Evolutionary conservation across 1,140 invertebrate genomes (phyloP), one percentile per base, ranked within the genome.

Genomic region (Danaus melanippus): DNA sequence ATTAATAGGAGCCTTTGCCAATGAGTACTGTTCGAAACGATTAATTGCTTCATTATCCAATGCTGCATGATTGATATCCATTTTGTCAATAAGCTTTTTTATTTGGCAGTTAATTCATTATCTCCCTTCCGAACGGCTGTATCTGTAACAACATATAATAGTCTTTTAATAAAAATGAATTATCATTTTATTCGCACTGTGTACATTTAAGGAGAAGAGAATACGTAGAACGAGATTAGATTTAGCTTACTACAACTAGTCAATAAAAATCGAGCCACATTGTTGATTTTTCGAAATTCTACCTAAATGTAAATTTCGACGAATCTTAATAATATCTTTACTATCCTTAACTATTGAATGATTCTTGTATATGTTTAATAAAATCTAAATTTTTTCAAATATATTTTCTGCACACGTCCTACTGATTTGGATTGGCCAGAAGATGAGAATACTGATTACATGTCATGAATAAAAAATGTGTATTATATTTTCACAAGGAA

Each of bases 1-100:
- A 69, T 86, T 86, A 66, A 84, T 66, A 46, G 76, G 62, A 43
- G 84, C 76, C 60, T 84, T 86, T 58, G 81, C 77, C 66, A 83
- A 73, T 54, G 81, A 82, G 67, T 86, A 86, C 61, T 83, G 81
- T 63, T 86, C 81, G 66, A 82, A 86, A 56, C 79, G 73, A 65
- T 67, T 82, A 75, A 84, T 86, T 58, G 79, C 70, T 72, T 86
- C 83, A 74, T 84, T 84, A 66, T 84, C 79, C 68, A 86, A 69
- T 67, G 80, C 74, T 53, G 78, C 76, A 80, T 84, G 79, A 71
- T 79, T 79, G 60, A 82, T 81, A 64, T 86, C 84, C 84, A 86
- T 86, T 70, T 81, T 49, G 62, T 50, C 40, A 43, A 42, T 52
- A 50, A 62, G 61, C 12, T 73, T 72, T 67, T 60, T 66, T 69